phyloP scores from a whole-genome alignment of 30 jellyfish, hydroid and myxozoan species.

The Hydractinia symbiolongicarpus region DNA sequence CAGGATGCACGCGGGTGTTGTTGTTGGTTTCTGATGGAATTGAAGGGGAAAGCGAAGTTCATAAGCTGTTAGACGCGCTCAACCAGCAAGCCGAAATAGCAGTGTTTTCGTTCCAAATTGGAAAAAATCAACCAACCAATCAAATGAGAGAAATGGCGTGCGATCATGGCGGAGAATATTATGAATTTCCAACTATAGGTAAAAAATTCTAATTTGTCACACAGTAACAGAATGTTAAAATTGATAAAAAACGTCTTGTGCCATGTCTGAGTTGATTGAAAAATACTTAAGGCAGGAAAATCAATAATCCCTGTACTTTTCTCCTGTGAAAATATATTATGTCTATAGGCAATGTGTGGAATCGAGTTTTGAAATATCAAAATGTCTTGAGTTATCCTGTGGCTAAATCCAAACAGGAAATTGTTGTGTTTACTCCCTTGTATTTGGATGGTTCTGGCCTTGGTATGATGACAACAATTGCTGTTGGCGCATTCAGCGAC shows the following conservation, averaged over 20 bases:
- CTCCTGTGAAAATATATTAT: no score
- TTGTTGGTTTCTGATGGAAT: slow-evolving; percentile 18
- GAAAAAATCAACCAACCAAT: background rate
- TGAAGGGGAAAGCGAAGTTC: background rate
- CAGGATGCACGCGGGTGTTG: slow-evolving; percentile 7
- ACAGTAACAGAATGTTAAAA: no score
- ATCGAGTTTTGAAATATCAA: slow-evolving; percentile 12
- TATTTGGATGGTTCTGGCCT: slow-evolving; percentile 19
- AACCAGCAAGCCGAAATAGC: background rate
- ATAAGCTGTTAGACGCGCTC: background rate
- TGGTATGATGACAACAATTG: slow-evolving; percentile 17
- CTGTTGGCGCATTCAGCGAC: slow-evolving; percentile 3
- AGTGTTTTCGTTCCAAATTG: background rate
- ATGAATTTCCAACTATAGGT: slow-evolving; percentile 23
- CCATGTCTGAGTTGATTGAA: no score
- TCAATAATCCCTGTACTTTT: background rate
- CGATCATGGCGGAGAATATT: slow-evolving; percentile 10
- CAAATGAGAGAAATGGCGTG: slow-evolving; percentile 14
- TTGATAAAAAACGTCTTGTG: no score
- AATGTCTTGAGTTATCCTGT: background rate
- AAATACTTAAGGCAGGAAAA: no score
- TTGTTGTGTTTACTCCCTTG: slow-evolving; percentile 8
- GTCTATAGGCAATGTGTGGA: slow-evolving; percentile 7
- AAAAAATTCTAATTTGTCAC: background rate
- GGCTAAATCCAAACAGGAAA: background rate